Evolutionary conservation across 2,113 vertebrate species (phyloP), one percentile per base, ranked within the genome.

Genomic region (Periophthalmus modestus): DNA sequence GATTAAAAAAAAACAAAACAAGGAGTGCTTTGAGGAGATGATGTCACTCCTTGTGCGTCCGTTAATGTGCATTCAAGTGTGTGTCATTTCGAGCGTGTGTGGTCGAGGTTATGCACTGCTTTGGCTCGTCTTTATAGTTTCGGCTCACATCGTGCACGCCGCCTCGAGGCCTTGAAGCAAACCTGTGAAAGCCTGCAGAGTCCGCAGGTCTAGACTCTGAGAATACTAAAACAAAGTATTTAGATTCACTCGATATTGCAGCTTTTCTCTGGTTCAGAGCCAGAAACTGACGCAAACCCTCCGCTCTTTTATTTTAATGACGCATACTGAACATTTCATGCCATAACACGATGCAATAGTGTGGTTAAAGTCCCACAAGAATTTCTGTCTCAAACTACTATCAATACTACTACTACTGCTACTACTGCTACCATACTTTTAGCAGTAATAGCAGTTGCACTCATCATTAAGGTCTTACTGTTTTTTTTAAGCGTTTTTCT

Each of bases 21-120:
- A 48, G n/a, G 78, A 87, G 82, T 72, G 80, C 75, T 77, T 86
- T 72, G 76, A 78, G 74, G 84, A 69, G 85, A 79, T 90, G 90
- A 91, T 83, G 89, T 90, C 83, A 89, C 85, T 76, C 75, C 75
- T 85, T 58, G 73, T 84, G 34, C 34, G 61, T 66, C 24, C 67
- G 55, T 71, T 74, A 46, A 66, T 65, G 79, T 74, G 54, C 57
- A 24, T 47, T 72, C 34, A 11, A 50, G 70, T 73, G 14, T 67
- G 75, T 75, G 71, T 73, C 28, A 15, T 47, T 62, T 7, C 11
- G 71, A 66, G 69, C 66, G 36, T 73, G 78, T 81, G 79, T 82
- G 74, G 80, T 73, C 69, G 47, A 70, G 68, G 67, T 82, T 61
- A 48, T 80, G 78, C 71, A 59, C 76, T n/a, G 18, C 54, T 62